Base-by-base conservation (phyloP, 2,797 vertebrate species). In the Pseudochirops cupreus region DNA sequence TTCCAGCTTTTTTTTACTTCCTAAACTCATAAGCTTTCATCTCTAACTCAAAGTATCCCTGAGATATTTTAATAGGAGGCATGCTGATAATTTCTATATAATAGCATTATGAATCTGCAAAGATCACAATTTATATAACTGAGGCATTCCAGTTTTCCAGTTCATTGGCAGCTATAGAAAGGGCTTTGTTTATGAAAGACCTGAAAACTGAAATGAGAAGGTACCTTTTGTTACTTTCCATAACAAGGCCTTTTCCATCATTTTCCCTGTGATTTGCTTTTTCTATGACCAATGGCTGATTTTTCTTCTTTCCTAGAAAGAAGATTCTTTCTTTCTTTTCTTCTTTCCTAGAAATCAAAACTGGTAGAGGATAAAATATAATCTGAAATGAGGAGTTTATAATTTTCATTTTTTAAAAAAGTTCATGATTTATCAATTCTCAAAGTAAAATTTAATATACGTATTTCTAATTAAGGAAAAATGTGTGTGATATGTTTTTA, bases 81-180 rank as follows among this genome's bases (percentile, higher is more conserved):
- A 55, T 53, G 39, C 56, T 62, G 26, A 21, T 26, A 87, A 26
- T 74, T 7, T 56, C 57, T 74, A 82, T 2, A 31, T 56, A 18
- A 18, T 29, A 91, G 52, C 54, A 92, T 2, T 90, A 52, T 74
- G 91, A 95, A 93, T 91, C 56, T 53, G 31, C 21, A 58, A 94
- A 92, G 21, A 18, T 92, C 7, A 91, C 24, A 11, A 39, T 92
- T 95, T 93, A 62, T 39, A 55, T 24, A 0, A 58, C 21, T 11
- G 54, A 95, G 56, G 26, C 46, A 91, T 74, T 59, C 52, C 56
- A 94, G 9, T 93, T 94, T 52, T 62, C 21, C 93, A 92, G 53
- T 94, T 97, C 31, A 94, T 93, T 96, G 94, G 31, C 94, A 96
- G 56, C 9, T 39, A 62, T 54, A 92, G 57, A 57, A 7, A 58